Percentiles rank a stretch among this genome's conserved stretches.
Evolutionary conservation across 92 coral and sea anemone species (phyloP).

Genomic region (Porites lobata): DNA sequence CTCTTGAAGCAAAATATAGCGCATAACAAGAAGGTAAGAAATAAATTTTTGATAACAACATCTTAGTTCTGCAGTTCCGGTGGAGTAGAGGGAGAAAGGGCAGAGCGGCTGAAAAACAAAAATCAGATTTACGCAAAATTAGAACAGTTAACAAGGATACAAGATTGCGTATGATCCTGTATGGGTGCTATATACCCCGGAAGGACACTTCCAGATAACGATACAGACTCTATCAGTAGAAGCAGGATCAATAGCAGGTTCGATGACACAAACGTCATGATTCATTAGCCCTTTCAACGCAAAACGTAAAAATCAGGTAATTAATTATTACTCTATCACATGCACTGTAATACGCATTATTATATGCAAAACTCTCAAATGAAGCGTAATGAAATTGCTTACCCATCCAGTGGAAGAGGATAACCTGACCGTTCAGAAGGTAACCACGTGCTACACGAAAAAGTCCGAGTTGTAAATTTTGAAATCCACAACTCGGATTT

Average conservation of each 20-base stretch:
- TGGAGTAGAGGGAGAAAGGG: not conserved
- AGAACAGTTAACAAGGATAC: slow-evolving; percentile 11
- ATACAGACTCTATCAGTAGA: not conserved
- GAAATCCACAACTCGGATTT: slow-evolving; percentile 1
- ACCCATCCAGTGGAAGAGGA: not conserved
- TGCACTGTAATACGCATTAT: no score
- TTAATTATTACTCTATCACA: no score
- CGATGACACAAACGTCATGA: slow-evolving; percentile 16
- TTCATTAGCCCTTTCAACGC: not conserved
- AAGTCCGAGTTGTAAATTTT: slow-evolving; percentile 1
- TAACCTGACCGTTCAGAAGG: no score
- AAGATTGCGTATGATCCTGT: not conserved
- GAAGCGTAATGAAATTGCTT: not conserved
- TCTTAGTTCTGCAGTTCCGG: not conserved
- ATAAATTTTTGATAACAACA: no score
- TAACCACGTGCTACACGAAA: no score
- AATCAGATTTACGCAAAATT: not conserved
- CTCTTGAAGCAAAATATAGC: no score
- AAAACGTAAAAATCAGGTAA: not conserved
- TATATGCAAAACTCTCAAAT: not conserved
- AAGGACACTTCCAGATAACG: no score
- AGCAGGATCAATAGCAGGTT: slow-evolving; percentile 9
- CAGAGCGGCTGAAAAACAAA: no score
- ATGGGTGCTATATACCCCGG: not conserved
- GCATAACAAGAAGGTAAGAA: no score